phyloP scores from a whole-genome alignment of 2,888 invertebrate genomes.

The Malthinus flaveolus region DNA sequence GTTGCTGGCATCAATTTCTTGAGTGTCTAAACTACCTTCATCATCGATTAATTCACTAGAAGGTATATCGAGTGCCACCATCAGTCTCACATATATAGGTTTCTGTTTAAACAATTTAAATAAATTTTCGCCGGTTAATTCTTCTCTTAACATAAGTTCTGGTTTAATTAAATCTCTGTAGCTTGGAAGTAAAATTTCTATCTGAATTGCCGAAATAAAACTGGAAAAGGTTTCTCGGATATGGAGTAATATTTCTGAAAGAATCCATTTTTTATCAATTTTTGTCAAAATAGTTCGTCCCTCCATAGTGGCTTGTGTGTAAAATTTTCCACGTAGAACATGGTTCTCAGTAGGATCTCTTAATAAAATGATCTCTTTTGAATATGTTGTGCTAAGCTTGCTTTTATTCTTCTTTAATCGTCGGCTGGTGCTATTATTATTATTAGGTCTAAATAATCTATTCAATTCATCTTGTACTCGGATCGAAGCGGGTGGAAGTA shows the following conservation, averaged over 20 bases:
- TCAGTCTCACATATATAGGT: background rate
- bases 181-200: background rate
- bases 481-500: no score
- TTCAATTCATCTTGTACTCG: no score
- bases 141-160: background rate
- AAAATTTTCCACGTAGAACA: background rate
- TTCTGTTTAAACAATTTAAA: background rate
- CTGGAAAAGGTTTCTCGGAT: background rate
- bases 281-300: background rate
- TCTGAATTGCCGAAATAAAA: background rate
- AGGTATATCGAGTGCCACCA: no score
- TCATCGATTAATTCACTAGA: no score
- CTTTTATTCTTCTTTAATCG: no score
- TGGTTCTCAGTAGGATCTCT: background rate
- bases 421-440: no score
- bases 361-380: background rate
- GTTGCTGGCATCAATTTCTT: no score
- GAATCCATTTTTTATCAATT: background rate
- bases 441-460: no score
- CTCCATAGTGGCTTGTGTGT: background rate
- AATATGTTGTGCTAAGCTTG: no score
- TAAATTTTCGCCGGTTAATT: background rate
- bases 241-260: background rate
- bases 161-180: background rate
- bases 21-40: background rate